Conservation (phyloP, 2,797 vertebrate genomes). For the Karalla daura region DNA sequence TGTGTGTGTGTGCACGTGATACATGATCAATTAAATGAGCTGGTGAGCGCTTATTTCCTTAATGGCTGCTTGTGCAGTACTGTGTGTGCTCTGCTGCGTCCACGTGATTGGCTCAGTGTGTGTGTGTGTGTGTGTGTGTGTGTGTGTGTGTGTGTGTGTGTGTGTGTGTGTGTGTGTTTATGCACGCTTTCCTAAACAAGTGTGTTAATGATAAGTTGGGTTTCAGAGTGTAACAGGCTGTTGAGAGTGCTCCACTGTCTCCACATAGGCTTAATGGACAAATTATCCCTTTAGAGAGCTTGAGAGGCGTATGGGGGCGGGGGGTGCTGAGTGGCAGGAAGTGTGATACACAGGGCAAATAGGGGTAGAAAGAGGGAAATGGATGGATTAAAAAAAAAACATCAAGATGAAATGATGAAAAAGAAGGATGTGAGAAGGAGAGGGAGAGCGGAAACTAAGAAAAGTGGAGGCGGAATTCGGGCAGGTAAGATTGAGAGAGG, state of each 20-base stretch:
- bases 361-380: not conserved
- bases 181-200: constrained; percentile 50
- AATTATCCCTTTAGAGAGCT: constrained; percentile 59
- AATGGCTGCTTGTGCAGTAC: constrained; percentile 48
- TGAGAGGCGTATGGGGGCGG: constrained; percentile 11
- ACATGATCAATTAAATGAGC: constrained; percentile 50
- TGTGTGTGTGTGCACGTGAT: constrained; percentile 11
- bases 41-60: constrained; percentile 53
- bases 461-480: constrained; percentile 51
- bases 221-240: constrained; percentile 50
- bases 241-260: constrained; percentile 53
- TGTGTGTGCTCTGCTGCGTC: constrained; percentile 37
- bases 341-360: constrained; percentile 15
- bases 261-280: constrained; percentile 60
- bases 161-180: no score
- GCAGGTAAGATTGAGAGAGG: constrained; percentile 30
- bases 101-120: constrained; percentile 22
- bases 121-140: no score
- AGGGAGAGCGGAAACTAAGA: constrained; percentile 23
- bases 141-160: no score
- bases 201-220: constrained; percentile 58
- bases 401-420: constrained; percentile 14
- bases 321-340: constrained; percentile 14
- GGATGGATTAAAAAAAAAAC: constrained; percentile 2
- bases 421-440: not conserved